A percentile compares a stretch with the other conserved stretches of the same genome.
phyloP scores from a whole-genome alignment of 2,888 invertebrate genomes.

The Matsumyia berberina region DNA sequence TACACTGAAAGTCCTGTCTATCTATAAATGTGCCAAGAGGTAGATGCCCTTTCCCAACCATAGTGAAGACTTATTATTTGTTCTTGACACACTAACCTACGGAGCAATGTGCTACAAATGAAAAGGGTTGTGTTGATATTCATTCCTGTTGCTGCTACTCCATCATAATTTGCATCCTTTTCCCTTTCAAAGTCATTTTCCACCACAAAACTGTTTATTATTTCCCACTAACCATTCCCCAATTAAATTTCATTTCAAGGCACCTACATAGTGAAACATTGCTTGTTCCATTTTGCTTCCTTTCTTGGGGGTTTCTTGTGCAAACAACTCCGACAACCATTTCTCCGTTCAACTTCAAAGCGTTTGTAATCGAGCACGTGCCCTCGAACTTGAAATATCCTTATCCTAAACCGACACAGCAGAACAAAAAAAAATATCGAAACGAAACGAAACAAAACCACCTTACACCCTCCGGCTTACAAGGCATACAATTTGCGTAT shows the following conservation, averaged over 20 bases:
- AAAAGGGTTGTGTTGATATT: too few relatives aligned
- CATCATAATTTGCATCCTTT: not conserved
- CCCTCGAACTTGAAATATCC: conserved; percentile 8
- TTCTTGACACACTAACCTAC: too few relatives aligned
- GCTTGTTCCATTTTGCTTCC: not conserved
- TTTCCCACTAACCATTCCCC: not conserved
- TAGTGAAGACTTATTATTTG: too few relatives aligned
- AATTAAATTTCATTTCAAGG: conserved; percentile 8
- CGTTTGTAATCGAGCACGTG: conserved; percentile 32
- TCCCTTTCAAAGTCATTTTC: not conserved
- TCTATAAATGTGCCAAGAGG: too few relatives aligned
- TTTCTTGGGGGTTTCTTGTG: not conserved
- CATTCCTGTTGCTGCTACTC: too few relatives aligned
- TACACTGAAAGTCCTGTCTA: too few relatives aligned
- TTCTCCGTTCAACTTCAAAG: conserved; percentile 33
- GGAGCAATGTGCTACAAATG: too few relatives aligned
- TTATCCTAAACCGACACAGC: not conserved
- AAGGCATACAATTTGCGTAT: conserved; percentile 59
- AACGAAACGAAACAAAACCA: conserved; percentile 11
- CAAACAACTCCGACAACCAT: not conserved
- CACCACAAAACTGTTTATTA: not conserved
- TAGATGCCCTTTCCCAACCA: too few relatives aligned
- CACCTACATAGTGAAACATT: conserved; percentile 1
- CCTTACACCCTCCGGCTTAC: conserved; percentile 32
- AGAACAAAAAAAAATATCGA: not conserved